Base-by-base conservation (phyloP, 2,113 vertebrate genomes). In the Pogona vitticeps region DNA sequence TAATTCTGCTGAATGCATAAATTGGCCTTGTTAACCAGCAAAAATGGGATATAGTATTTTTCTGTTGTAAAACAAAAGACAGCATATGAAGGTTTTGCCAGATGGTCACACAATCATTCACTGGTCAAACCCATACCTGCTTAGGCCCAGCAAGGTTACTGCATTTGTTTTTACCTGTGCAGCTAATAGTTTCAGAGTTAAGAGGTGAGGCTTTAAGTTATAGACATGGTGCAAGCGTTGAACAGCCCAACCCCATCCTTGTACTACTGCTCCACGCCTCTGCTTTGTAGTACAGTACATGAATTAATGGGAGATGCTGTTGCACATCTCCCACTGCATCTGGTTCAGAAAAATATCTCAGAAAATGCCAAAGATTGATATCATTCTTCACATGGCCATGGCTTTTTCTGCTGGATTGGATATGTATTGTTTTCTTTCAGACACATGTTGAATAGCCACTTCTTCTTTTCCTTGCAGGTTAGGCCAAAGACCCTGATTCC, bases 401-500 rank as follows among this genome's bases (percentile, higher is more conserved):
- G 56, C 12, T 58, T 80, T 58, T 76, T 0, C 20, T 76, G 0
- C 20, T 65, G 1, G 23, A 33, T 33, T 20, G 76, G 31, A 79
- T 61, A 36, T 20, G 17, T 6, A 61, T 61, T 56, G 77, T n/a
- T 79, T 0, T 0, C 28, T 20, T n/a, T 58, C 33, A 70, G 71
- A n/a, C 76, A 36, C 68, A n/a, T 23, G 23, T 38, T 75, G 83
- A 1, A 6, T 40, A 36, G 73, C 0, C 0, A n/a, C 79, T 81
- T 10, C 14, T n/a, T 81, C 79, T 95, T 83, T 84, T 42, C 58
- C 85, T n/a, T 76, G 1, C 93, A 99, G 99, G 98, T 99, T 96
- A 98, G 98, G 98, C 98, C 99, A 98, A 99, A 99, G 99, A 99
- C 98, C 91, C 97, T 98, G 96, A 99, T 98, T 95, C 98, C 98